A percentile compares a stretch with the other conserved stretches of the same genome.
phyloP scores from a whole-genome alignment of 2,797 vertebrate species.

The Chloroceryle amazona region DNA sequence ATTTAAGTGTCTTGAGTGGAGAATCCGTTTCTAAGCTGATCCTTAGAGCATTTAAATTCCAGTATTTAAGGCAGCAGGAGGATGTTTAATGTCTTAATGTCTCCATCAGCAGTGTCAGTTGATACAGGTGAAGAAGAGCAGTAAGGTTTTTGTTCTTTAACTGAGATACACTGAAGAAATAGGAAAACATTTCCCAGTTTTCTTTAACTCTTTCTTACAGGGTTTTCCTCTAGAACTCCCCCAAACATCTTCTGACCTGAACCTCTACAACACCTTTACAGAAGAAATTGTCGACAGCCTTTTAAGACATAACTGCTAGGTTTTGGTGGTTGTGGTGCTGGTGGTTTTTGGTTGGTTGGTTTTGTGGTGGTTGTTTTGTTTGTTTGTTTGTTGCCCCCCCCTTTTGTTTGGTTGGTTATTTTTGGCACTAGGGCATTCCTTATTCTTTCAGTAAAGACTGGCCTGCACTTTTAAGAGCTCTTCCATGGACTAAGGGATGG shows the following conservation, averaged over 20 bases:
- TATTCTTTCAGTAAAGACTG: neutral
- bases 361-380: neutral
- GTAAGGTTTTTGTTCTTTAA: neutral
- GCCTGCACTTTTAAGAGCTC: neutral
- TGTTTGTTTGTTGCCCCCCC: neutral
- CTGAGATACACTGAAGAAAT: neutral
- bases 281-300: neutral
- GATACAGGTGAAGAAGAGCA: neutral
- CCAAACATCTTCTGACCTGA: neutral
- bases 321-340: neutral
- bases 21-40: neutral
- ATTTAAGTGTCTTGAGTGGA: neutral
- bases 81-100: neutral
- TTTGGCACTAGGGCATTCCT: neutral
- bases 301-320: neutral
- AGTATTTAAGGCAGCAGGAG: neutral
- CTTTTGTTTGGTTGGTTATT: neutral
- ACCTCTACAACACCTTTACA: neutral
- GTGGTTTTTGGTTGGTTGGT: neutral
- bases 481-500: neutral
- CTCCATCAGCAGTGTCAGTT: neutral
- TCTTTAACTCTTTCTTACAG: neutral
- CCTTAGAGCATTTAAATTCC: neutral
- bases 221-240: neutral
- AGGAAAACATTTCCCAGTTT: neutral